Evolutionary conservation across 2,888 invertebrate species (phyloP).

Genomic region (Idaea aversata): DNA sequence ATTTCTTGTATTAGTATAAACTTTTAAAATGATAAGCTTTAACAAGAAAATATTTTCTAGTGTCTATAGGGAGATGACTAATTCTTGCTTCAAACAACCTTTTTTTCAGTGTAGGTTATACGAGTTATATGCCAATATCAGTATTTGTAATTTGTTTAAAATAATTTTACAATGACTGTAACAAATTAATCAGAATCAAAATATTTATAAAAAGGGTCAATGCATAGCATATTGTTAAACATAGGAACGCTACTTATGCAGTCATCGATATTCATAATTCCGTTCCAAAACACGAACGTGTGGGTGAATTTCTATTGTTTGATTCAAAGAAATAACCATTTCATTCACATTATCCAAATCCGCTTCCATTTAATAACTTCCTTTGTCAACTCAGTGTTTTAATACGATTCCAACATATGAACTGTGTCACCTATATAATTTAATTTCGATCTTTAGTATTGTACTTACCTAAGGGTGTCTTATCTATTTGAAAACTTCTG

Average conservation of each 20-base stretch:
- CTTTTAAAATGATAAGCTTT: no score
- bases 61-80: no score
- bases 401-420: constrained; percentile 12
- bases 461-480: background rate
- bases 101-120: no score
- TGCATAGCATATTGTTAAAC: background rate
- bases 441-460: no score
- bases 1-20: no score
- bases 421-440: background rate
- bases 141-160: background rate
- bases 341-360: constrained; percentile 28
- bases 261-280: constrained; percentile 30
- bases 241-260: background rate
- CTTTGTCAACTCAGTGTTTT: constrained; percentile 19
- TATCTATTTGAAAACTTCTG: background rate
- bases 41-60: no score
- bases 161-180: background rate
- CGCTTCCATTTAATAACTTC: constrained; percentile 24
- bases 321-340: constrained; percentile 25
- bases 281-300: constrained; percentile 17
- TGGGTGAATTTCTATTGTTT: constrained; percentile 16
- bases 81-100: no score
- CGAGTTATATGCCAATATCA: no score
- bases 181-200: constrained; percentile 3
- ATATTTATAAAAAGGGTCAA: constrained; percentile 1